A percentile compares a stretch with the other conserved stretches of the same genome.
Conservation (phyloP, 2,113 vertebrate genomes). For the Tenebrosternarchus preto region DNA sequence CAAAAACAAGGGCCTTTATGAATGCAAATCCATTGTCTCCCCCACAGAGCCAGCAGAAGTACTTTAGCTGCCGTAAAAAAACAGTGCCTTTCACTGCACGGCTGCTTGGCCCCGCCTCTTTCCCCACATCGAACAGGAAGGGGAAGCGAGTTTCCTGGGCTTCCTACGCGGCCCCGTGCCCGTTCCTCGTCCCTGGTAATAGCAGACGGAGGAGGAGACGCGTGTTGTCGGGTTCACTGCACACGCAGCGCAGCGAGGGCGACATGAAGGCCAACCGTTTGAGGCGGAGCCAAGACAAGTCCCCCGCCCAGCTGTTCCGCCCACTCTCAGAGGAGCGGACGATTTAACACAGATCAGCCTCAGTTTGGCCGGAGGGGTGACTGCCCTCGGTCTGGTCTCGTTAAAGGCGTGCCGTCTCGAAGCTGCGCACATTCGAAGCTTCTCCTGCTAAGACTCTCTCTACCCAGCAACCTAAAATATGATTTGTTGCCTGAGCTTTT, state of each 20-base stretch:
- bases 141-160: not conserved
- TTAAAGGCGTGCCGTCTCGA: not conserved
- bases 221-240: slow-evolving; percentile 20
- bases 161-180: not conserved
- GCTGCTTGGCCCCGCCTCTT: not conserved
- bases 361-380: slow-evolving; percentile 6
- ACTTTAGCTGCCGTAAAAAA: not conserved
- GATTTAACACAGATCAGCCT: slow-evolving; percentile 20
- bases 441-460: not conserved
- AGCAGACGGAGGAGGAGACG: not conserved
- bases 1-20: not conserved
- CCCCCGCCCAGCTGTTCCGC: slow-evolving; percentile 11
- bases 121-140: slow-evolving; percentile 11
- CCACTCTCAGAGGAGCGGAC: not conserved
- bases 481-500: too few relatives aligned
- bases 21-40: not conserved
- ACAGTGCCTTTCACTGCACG: not conserved
- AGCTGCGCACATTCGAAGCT: not conserved
- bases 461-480: not conserved
- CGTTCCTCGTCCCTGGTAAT: slow-evolving; percentile 2
- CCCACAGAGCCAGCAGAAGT: not conserved
- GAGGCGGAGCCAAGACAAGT: slow-evolving; percentile 18
- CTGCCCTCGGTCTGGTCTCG: slow-evolving; percentile 17
- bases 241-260: not conserved
- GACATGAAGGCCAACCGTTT: slow-evolving; percentile 10